Percentiles rank a stretch among this genome's conserved stretches.
Evolutionary conservation across 1,140 invertebrate genomes (phyloP).

Genomic region (Bombus balteatus): DNA sequence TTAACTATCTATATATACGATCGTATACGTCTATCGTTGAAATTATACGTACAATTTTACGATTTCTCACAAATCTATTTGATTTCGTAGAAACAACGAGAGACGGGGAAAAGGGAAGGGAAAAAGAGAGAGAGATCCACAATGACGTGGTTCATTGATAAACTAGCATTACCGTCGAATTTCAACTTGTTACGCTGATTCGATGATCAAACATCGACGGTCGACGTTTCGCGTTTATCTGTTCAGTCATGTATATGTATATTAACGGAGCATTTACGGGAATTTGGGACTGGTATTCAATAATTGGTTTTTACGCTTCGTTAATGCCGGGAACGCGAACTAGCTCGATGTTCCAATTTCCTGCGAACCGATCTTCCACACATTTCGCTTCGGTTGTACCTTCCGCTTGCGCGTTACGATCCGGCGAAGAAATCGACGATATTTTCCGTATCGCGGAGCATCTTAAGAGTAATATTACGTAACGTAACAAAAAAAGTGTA

Average conservation of each 20-base stretch:
- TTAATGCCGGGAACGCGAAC: slow-evolving; percentile 11
- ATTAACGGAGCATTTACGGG: slow-evolving; percentile 60
- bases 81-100: background rate
- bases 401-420: background rate
- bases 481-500: background rate
- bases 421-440: background rate
- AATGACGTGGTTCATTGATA: slow-evolving; percentile 56
- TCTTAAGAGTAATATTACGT: background rate
- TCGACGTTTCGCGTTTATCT: slow-evolving; percentile 35
- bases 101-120: too few species aligned
- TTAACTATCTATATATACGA: too few species aligned
- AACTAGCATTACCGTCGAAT: slow-evolving; percentile 62
- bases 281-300: slow-evolving; percentile 41
- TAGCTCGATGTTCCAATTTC: background rate
- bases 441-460: background rate
- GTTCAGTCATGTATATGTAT: slow-evolving; percentile 29
- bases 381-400: background rate
- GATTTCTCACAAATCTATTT: background rate
- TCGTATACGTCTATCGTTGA: too few species aligned
- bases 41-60: background rate
- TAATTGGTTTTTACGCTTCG: slow-evolving; percentile 65
- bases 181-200: slow-evolving; percentile 66
- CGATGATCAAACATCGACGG: slow-evolving; percentile 62
- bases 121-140: background rate
- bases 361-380: background rate